Evolutionary conservation across 2,797 vertebrate species (phyloP), one percentile per base, ranked within the genome.

Genomic region (Hemitrygon akajei): DNA sequence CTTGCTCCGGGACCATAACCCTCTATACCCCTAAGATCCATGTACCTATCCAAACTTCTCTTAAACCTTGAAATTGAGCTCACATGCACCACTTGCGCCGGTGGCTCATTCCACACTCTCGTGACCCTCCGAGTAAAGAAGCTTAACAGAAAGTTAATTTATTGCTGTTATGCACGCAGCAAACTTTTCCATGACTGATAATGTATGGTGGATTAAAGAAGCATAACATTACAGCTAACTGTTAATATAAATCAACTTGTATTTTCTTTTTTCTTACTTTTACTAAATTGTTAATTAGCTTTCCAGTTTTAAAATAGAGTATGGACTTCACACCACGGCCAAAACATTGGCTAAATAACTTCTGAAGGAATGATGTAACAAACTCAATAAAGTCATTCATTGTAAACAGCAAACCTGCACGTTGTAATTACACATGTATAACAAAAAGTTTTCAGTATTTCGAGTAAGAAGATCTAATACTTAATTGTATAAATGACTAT

Each of bases 381-480:
- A 75, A 25, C 91, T 92, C 91, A 92, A 92, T 92, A 37, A 71
- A 47, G 22, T 69, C 71, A 73, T 56, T 92, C 91, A 92, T 56
- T 92, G 69, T 37, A 47, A 92, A 92, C 75, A 75, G 75, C 69
- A 75, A 91, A 47, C 71, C 91, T 92, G 40, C 27, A 56, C 9
- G 27, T 27, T 56, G 25, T 75, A 92, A 75, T 30, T 73, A 20
- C 69, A 75, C 5, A 6, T 56, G n/a, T 40, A 69, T 71, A 69
- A 71, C 3, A 91, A 69, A 69, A 71, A 69, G 18, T 91, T 34
- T 56, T 92, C 27, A 75, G 69, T 75, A 75, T 75, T 92, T 92
- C 71, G 37, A 91, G 71, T 92, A 92, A 92, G 58, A 86, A 92
- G 66, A 47, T 92, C 89, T 73, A 40, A 92, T 92, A 25, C 75